Base-by-base conservation (phyloP, 2,113 vertebrate genomes). In the Orthonyx spaldingii region DNA sequence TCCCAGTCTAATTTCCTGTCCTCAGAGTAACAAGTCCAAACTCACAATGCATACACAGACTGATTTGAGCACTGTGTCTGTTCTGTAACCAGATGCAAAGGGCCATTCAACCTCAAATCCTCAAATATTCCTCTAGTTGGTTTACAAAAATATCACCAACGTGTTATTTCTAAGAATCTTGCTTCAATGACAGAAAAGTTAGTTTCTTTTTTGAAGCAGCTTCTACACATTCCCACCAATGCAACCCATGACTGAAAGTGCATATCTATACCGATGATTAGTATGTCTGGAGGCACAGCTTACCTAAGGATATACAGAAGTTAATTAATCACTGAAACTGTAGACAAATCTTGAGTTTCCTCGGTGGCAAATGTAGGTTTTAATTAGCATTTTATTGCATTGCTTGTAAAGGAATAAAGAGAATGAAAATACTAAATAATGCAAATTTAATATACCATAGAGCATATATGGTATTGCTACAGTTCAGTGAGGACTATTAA, bases 321-420 rank as follows among this genome's bases (percentile, higher is more conserved):
- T 93, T 93, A 96, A 96, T 96, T 96, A 96, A 61, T 94, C 89
- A 60, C 50, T 94, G 90, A 97, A 96, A 95, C 33, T 81, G 66
- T 89, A 93, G 71, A 95, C 70, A 90, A 57, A 91, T 92, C 49
- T 74, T 53, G 49, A 69, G 57, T 91, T 93, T 95, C 85, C 90
- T 96, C 33, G 7, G 63, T 88, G 47, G 69, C 37, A 93, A 94
- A 76, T 47, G 52, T 77, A 47, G 3, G 30, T 23, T 97, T 93
- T 95, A 96, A 96, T 97, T 96, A 96, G 71, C 37, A 89, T 92
- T 97, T 95, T 84, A 85, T 81, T 92, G 56, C n/a, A 17, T 81
- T 90, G 44, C 35, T 81, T 92, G 64, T 82, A 96, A 96, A 88
- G 12, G 30, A 46, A 91, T 63, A 82, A 63, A 75, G 37, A 94